Base-by-base conservation (phyloP, 2,888 invertebrate species). In the Eristalis arbustorum region DNA sequence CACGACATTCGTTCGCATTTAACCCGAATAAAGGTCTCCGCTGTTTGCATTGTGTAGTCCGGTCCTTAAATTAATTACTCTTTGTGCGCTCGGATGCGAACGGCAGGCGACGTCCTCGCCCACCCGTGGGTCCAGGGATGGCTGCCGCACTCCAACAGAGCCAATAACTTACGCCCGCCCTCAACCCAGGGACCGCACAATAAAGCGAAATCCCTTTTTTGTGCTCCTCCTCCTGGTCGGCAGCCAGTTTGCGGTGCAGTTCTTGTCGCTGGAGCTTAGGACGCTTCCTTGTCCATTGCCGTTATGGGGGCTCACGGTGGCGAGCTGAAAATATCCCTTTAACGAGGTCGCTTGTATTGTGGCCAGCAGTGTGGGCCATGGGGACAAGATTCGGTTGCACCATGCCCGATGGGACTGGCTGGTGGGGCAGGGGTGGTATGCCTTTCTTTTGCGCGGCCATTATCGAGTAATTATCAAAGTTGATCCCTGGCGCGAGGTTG, bases 401-500 rank as follows among this genome's bases (percentile, higher is more conserved):
- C 72, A 14, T 34, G 40, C 61, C 67, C 71, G 14, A 13, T 1
- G 42, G 22, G 59, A 59, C 28, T 49, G 11, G 13, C 8, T 3
- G 13, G 10, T 1, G 3, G 13, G 3, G 22, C 25, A 40, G 18
- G 66, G n/a, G 40, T 57, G 2, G 23, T 66, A 62, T 72, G 56
- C 37, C 18, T 23, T 34, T 3, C 2, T 22, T 42, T 66, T 14
- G 3, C 10, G 28, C 11, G 23, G 56, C 72, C 40, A 72, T 82
- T 72, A 72, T 72, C 56, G 67, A 82, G 67, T 72, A 82, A 72
- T 77, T 82, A 77, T 62, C 57, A 72, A 82, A 82, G 77, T 77
- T 82, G 49, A 67, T 42, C 77, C 6, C 56, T 63, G 11, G 31
- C 11, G 71, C 10, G 37, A 71, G 64, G 71, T 82, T 59, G 71